Conservation (phyloP, 2,888 invertebrate genomes). For the Eilema depressum region DNA sequence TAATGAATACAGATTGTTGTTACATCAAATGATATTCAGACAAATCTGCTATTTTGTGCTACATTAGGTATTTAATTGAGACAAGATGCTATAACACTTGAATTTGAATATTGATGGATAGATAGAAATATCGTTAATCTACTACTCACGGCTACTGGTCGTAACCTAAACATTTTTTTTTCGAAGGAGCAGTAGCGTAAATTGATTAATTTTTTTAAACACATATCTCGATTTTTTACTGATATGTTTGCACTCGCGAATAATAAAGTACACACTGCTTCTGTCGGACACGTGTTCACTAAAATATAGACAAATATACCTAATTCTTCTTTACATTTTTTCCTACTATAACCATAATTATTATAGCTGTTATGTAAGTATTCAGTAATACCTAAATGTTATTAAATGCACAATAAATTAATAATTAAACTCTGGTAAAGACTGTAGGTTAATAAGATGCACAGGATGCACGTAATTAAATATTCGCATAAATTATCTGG, state of each 20-base stretch:
- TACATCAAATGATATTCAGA: not conserved
- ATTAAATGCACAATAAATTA: conserved; percentile 14
- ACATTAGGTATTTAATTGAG: not conserved
- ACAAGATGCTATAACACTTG: not conserved
- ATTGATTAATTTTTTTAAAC: conserved; percentile 67
- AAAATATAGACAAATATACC: conserved; percentile 61
- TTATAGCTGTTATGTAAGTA: conserved; percentile 10
- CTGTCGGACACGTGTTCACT: conserved; percentile 66
- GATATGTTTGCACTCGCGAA: conserved; percentile 71
- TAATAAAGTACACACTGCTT: conserved; percentile 73
- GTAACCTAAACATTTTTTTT: conserved; percentile 52
- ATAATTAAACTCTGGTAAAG: conserved; percentile 20
- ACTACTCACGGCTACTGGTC: conserved; percentile 38
- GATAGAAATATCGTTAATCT: conserved; percentile 36
- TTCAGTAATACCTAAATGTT: conserved; percentile 15
- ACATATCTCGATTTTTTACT: conserved; percentile 64
- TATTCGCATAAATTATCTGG: conserved; percentile 7
- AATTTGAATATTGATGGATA: conserved; percentile 31
- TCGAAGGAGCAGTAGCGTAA: conserved; percentile 53
- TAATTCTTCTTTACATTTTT: conserved; percentile 46
- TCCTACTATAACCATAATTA: conserved; percentile 49
- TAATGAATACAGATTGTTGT: not conserved
- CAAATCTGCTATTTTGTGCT: too few species aligned
- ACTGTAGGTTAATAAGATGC: conserved; percentile 11
- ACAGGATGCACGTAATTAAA: conserved; percentile 13